Base-by-base conservation (phyloP, 2,113 vertebrate genomes). In the Siniperca knerii region DNA sequence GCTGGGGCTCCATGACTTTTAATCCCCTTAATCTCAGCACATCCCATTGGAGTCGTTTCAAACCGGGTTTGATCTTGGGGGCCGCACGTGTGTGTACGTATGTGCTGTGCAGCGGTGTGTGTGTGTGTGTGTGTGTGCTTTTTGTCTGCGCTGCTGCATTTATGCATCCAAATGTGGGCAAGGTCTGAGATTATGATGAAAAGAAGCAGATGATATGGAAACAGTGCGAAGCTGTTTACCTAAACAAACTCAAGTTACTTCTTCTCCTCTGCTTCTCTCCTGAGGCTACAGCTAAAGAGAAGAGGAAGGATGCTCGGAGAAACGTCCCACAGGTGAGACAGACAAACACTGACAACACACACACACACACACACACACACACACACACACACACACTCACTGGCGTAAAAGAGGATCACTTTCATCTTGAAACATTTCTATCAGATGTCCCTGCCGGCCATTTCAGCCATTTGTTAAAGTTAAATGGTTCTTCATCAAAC, bases 11-110 rank as follows among this genome's bases (percentile, higher is more conserved):
- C 87, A 79, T 80, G 76, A 92, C 82, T 93, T 92, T 88, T 91
- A 94, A 94, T 94, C 90, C 92, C 29, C 77, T 88, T 93, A 92
- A 92, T 92, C 91, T 94, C 65, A 87, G 70, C 89, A 75, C 85
- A 85, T 74, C 77, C 84, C 75, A 68, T 13, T 69, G 85, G 84
- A 93, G 82, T 85, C 35, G 42, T 79, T 85, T 90, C 85, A 92
- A 79, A 85, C 83, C 64, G 23, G 48, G 50, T 71, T 90, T 88
- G 70, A 89, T 87, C 60, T 84, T 67, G 16, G 58, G 79, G 20
- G 75, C 40, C 29, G 25, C 35, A 6, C 12, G 21, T 48, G 54
- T 35, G 29, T 33, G 21, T n/a, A 8, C 33, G 29, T 37, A 60
- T 20, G 37, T 48, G 33, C 50, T 20, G 37, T 48, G 33, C 50